Evolutionary conservation across 2,113 vertebrate species (phyloP).

Genomic region (Herpailurus yagouaroundi): DNA sequence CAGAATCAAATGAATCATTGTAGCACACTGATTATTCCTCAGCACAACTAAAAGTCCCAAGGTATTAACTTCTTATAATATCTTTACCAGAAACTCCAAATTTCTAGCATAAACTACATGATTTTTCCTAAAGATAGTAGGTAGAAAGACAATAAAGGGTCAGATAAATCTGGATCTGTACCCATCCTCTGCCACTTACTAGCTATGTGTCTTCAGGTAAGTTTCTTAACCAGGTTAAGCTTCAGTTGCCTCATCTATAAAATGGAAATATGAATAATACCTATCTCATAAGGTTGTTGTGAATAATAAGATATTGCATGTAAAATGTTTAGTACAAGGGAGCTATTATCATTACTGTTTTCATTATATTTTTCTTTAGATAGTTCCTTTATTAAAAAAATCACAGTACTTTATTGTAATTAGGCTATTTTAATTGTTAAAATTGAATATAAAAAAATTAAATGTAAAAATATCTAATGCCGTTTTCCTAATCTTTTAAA

Average conservation of each 20-base stretch:
- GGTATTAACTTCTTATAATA: constrained; percentile 23
- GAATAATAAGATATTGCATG: neutral
- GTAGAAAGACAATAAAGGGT: neutral
- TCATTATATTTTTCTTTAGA: constrained; percentile 12
- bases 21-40: neutral
- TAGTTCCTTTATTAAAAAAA: constrained; percentile 11
- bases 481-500: constrained; percentile 39
- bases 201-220: neutral
- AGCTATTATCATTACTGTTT: neutral
- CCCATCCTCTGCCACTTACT: neutral
- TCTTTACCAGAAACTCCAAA: constrained; percentile 33
- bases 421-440: constrained; percentile 35
- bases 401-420: constrained; percentile 1
- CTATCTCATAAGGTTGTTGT: neutral
- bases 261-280: neutral
- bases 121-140: neutral
- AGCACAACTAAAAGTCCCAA: constrained; percentile 21
- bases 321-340: constrained; percentile 19
- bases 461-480: constrained; percentile 15
- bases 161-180: constrained; percentile 34
- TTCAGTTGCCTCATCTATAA: neutral
- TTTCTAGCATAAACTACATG: constrained; percentile 20
- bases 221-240: neutral
- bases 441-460: constrained; percentile 43
- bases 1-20: neutral